These are phyloP conservation scores for Drosophila persimilis DNA, from an alignment of 1,140 invertebrate species.

Conservation along the genomic window DNA sequence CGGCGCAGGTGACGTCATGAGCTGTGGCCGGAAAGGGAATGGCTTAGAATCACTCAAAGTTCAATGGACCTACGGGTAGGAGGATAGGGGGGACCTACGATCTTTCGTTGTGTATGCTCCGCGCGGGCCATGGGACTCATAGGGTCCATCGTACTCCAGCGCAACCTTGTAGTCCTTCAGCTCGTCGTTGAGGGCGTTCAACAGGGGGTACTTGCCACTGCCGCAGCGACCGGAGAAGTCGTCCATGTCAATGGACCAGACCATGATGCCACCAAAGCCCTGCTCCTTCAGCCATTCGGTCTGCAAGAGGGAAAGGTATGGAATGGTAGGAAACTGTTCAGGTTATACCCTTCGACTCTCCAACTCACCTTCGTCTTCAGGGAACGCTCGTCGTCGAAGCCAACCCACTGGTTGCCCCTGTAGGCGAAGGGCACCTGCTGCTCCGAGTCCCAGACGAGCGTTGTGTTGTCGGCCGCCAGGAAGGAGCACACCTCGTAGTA, in stretches of 20 bases:
- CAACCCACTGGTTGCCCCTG: slow-evolving; percentile 95
- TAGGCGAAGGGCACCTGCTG: slow-evolving; percentile 98
- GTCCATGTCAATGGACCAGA: slow-evolving; percentile 98
- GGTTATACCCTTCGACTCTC: neutral
- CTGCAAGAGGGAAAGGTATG: slow-evolving; percentile 83
- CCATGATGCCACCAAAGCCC: slow-evolving; percentile 97
- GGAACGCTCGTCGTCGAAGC: slow-evolving; percentile 97
- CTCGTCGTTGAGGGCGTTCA: slow-evolving; percentile 94
- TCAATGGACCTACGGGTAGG: neutral
- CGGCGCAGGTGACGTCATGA: slow-evolving; percentile 94
- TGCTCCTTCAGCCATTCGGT: slow-evolving; percentile 97
- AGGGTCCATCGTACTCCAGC: slow-evolving; percentile 94
- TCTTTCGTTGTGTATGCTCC: slow-evolving; percentile 93
- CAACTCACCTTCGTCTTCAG: slow-evolving; percentile 93
- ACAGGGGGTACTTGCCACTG: slow-evolving; percentile 94
- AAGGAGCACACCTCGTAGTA: slow-evolving; percentile 98
- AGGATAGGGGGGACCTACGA: slow-evolving; percentile 86
- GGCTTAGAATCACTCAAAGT: neutral
- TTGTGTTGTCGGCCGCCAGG: slow-evolving; percentile 94
- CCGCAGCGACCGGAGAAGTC: slow-evolving; percentile 96
- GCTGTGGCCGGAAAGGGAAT: slow-evolving; percentile 85
- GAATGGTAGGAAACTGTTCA: neutral
- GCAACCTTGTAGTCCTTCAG: slow-evolving; percentile 92
- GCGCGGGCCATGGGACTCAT: slow-evolving; percentile 88
- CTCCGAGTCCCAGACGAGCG: slow-evolving; percentile 97